Conservation (phyloP, 2,797 vertebrate species). For the Platalea minor region DNA sequence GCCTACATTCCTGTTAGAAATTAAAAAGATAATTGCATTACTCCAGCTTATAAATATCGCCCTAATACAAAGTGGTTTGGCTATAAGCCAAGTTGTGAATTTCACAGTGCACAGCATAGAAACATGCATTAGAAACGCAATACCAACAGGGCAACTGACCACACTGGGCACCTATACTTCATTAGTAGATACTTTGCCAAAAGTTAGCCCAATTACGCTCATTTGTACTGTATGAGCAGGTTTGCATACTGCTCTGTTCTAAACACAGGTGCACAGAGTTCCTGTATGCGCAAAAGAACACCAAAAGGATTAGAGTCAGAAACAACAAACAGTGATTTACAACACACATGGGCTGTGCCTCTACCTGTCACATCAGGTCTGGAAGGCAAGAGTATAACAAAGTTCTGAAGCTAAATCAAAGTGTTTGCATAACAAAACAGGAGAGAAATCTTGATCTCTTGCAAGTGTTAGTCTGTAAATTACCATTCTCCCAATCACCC, state of each 20-base stretch:
- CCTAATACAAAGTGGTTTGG: not conserved
- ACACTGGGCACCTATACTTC: not conserved
- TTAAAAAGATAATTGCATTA: not conserved
- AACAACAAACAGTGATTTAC: not conserved
- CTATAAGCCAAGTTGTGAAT: not conserved
- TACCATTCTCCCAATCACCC: constrained; percentile 69
- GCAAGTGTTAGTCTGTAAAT: constrained; percentile 75
- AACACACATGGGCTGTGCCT: not conserved
- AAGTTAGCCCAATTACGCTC: not conserved
- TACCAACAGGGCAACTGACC: not conserved
- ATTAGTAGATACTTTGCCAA: not conserved
- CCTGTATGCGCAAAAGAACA: not conserved
- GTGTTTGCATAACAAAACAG: not conserved
- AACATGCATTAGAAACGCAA: constrained; percentile 12
- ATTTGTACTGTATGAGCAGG: not conserved
- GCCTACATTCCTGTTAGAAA: not conserved
- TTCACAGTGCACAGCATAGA: not conserved
- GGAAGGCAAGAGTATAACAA: not conserved
- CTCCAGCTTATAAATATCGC: not conserved
- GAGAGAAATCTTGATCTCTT: constrained; percentile 57
- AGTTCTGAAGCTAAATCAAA: constrained; percentile 26
- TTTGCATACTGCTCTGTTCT: not conserved
- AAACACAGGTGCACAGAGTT: not conserved
- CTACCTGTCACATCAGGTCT: not conserved
- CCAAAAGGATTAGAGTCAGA: constrained; percentile 10